Evolutionary conservation across 2,888 invertebrate genomes (phyloP).

Genomic region (Oscheius myriophilus): DNA sequence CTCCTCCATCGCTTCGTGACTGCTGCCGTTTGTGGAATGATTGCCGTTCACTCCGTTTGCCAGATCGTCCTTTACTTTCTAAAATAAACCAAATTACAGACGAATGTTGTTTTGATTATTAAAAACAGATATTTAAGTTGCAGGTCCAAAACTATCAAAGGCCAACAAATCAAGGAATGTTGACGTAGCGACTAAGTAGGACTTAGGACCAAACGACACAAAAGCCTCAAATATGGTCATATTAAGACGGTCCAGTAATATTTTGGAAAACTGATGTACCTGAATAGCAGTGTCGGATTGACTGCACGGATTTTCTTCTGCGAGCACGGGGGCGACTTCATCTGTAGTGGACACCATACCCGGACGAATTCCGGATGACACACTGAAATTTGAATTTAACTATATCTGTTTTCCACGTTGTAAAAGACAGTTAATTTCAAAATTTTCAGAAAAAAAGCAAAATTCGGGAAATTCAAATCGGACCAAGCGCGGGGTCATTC

Average conservation of each 20-base stretch:
- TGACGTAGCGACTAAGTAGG: too few species aligned
- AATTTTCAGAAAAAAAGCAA: too few species aligned
- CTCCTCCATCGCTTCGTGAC: constrained; percentile 18
- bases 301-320: constrained; percentile 21
- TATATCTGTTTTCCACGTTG: too few species aligned
- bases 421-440: too few species aligned
- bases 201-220: too few species aligned
- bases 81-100: not conserved
- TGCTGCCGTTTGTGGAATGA: constrained; percentile 1
- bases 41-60: not conserved
- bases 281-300: constrained; percentile 6
- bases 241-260: too few species aligned
- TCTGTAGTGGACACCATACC: constrained; percentile 29
- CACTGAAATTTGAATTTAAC: too few species aligned
- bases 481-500: too few species aligned
- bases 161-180: too few species aligned
- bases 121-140: not conserved
- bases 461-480: too few species aligned
- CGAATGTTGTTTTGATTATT: not conserved
- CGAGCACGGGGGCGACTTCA: constrained; percentile 22
- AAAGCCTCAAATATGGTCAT: too few species aligned
- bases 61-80: constrained; percentile 26
- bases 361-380: not conserved
- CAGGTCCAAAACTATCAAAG: not conserved
- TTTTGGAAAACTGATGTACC: too few species aligned